Evolutionary conservation across 2,113 vertebrate species (phyloP).

Genomic region (Thalassarche chlororhynchos): DNA sequence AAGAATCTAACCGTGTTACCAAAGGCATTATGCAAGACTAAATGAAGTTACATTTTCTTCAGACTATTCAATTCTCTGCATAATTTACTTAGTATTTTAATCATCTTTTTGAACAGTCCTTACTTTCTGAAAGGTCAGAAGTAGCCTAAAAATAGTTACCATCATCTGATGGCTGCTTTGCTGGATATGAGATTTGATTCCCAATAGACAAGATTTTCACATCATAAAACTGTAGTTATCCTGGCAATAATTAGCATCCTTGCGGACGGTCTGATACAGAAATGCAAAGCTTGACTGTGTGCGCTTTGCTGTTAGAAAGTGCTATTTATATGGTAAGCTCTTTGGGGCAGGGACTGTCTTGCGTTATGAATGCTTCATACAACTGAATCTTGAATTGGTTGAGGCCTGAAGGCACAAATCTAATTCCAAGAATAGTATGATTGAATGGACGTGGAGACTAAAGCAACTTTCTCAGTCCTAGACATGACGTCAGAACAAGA

Average conservation of each 20-base stretch:
- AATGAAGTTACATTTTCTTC: conserved; percentile 59
- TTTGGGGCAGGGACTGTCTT: conserved; percentile 47
- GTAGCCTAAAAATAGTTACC: conserved; percentile 58
- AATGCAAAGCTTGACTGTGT: background rate
- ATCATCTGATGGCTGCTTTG: conserved; percentile 36
- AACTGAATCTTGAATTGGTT: conserved; percentile 10
- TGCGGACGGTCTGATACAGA: background rate
- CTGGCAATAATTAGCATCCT: conserved; percentile 36
- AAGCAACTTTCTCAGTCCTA: conserved; percentile 43
- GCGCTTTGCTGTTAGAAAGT: conserved; percentile 9
- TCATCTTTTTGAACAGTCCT: conserved; percentile 43
- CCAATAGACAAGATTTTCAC: background rate
- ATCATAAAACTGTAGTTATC: background rate
- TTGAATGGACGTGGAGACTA: conserved; percentile 7
- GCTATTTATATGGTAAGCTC: conserved; percentile 37
- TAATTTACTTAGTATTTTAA: conserved; percentile 64
- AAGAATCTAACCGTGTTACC: conserved; percentile 59
- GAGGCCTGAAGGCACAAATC: conserved; percentile 41
- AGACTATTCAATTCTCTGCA: conserved; percentile 35
- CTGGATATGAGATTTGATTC: conserved; percentile 23
- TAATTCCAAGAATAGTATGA: conserved; percentile 53
- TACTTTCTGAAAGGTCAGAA: conserved; percentile 53
- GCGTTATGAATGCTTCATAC: conserved; percentile 43
- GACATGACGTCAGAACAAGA: conserved; percentile 46
- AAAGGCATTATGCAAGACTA: conserved; percentile 46